Percentiles rank a stretch among this genome's conserved stretches.
These are phyloP conservation scores for Lacanobia oleracea DNA, from an alignment of 2,888 invertebrate genomes.

Conservation along the genomic window DNA sequence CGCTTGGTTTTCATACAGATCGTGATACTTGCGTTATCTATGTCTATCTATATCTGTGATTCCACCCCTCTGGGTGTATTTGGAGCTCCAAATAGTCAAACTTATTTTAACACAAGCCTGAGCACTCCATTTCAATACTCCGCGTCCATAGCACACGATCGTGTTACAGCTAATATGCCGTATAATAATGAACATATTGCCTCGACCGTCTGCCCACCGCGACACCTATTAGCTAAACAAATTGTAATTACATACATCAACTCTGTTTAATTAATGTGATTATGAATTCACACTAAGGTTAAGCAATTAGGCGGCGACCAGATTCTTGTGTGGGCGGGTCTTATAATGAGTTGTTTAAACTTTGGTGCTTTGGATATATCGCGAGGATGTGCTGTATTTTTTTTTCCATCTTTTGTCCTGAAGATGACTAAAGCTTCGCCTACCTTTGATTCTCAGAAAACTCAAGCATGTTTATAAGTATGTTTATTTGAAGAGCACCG, in stretches of 20 bases:
- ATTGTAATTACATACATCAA: slow-evolving; percentile 79
- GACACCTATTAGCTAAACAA: slow-evolving; percentile 76
- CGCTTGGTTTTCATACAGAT: too few species aligned
- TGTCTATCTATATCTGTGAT: too few species aligned
- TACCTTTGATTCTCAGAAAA: slow-evolving; percentile 45
- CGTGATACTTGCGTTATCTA: too few species aligned
- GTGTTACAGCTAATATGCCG: slow-evolving; percentile 52
- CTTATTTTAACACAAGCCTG: neutral
- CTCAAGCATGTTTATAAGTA: slow-evolving; percentile 33
- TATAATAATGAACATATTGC: slow-evolving; percentile 72
- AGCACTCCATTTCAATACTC: slow-evolving; percentile 25
- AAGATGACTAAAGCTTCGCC: slow-evolving; percentile 32
- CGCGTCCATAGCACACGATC: slow-evolving; percentile 8
- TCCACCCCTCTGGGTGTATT: too few species aligned
- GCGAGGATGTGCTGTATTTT: slow-evolving; percentile 16
- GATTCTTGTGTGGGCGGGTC: slow-evolving; percentile 48
- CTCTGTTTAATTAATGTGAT: slow-evolving; percentile 76
- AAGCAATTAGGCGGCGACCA: slow-evolving; percentile 65
- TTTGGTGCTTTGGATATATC: slow-evolving; percentile 32
- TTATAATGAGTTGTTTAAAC: slow-evolving; percentile 44
- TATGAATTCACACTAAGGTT: slow-evolving; percentile 73
- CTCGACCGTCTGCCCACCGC: slow-evolving; percentile 72
- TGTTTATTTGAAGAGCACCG: slow-evolving; percentile 8
- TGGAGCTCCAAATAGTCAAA: too few species aligned
- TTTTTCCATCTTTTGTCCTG: slow-evolving; percentile 23